A percentile compares a stretch with the other conserved stretches of the same genome.
Evolutionary conservation across 1,140 invertebrate genomes (phyloP).

Genomic region (Brachionus sp.): DNA sequence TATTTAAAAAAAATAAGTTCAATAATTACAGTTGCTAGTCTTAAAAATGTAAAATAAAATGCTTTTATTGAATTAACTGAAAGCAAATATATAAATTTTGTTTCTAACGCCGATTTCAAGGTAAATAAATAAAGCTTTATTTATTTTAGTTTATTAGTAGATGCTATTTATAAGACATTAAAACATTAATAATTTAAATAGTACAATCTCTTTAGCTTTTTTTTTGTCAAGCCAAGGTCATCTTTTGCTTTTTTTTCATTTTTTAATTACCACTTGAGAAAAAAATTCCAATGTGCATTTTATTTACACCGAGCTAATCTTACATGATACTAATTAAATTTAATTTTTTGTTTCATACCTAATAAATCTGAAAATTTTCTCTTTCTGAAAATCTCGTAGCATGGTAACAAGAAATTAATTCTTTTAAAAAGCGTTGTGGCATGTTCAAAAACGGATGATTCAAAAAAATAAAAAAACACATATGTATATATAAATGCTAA

Average conservation of each 20-base stretch:
- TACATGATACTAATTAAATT: background rate
- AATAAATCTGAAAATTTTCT: background rate
- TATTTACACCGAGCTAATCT: background rate
- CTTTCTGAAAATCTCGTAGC: background rate
- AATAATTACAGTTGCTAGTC: slow-evolving; percentile 32
- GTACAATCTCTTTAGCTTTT: background rate
- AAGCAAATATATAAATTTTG: background rate
- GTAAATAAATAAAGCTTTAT: slow-evolving; percentile 15
- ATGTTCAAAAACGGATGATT: slow-evolving; percentile 5
- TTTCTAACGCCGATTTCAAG: background rate
- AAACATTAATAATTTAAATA: background rate
- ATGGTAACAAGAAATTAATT: background rate
- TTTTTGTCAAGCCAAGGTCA: background rate
- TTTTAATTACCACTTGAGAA: background rate
- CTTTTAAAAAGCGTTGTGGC: slow-evolving; percentile 14
- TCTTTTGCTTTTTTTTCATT: background rate
- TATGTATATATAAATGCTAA: background rate
- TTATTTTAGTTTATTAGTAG: background rate
- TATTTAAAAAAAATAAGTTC: background rate
- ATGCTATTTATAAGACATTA: slow-evolving; percentile 4
- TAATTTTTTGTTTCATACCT: background rate
- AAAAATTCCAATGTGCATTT: background rate
- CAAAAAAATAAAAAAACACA: background rate
- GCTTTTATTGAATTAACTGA: background rate
- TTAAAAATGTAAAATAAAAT: background rate